These are phyloP conservation scores for Cololabis saira DNA, from an alignment of 2,113 vertebrate genomes.

Conservation along the genomic window DNA sequence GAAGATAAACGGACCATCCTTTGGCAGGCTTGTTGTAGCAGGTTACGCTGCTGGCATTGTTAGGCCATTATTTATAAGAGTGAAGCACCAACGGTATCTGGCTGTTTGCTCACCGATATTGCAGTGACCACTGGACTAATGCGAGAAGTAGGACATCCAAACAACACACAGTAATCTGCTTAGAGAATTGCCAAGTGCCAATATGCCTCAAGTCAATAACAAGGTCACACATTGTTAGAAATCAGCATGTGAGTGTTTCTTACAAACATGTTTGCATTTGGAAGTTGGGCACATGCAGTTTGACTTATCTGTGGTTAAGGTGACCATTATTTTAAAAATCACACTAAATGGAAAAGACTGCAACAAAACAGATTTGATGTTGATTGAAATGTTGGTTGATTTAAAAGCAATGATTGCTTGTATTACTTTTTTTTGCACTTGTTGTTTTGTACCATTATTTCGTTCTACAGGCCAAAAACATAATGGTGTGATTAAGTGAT, in stretches of 20 bases:
- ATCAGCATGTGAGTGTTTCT: neutral
- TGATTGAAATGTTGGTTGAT: too few relatives aligned
- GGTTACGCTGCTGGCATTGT: slow-evolving; percentile 18
- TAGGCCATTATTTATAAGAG: slow-evolving; percentile 10
- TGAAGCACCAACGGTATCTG: slow-evolving; percentile 19
- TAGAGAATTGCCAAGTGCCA: slow-evolving; percentile 11
- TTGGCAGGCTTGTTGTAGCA: slow-evolving; percentile 1
- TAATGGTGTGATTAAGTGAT: too few relatives aligned
- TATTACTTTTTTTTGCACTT: too few relatives aligned
- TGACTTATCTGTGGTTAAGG: neutral
- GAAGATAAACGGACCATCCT: neutral
- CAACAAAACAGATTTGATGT: too few relatives aligned
- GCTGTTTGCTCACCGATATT: neutral
- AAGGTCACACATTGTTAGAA: slow-evolving; percentile 20
- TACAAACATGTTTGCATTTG: neutral
- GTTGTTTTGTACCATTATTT: too few relatives aligned
- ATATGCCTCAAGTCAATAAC: slow-evolving; percentile 23
- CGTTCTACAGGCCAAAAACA: too few relatives aligned
- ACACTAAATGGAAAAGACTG: neutral
- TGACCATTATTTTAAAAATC: neutral
- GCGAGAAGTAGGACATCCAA: slow-evolving; percentile 36
- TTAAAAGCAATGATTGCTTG: too few relatives aligned
- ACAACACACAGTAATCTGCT: slow-evolving; percentile 16
- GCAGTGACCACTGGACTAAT: neutral
- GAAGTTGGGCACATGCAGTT: neutral